Conservation (phyloP, 2,113 vertebrate genomes). For the Hippocampus abdominalis region DNA sequence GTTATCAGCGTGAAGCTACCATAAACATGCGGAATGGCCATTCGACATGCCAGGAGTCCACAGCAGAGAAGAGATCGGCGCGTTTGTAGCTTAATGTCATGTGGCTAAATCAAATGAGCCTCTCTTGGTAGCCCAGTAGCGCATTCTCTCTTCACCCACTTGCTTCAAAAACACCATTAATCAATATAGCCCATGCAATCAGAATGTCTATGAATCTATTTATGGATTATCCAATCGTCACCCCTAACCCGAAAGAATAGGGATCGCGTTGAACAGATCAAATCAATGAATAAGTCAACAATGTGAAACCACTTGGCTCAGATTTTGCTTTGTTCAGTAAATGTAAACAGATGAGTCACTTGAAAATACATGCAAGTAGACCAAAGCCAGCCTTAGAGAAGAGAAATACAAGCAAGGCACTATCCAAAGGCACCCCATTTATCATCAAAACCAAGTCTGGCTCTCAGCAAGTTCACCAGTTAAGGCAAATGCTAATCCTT, state of each 20-base stretch:
- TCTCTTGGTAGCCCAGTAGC: neutral
- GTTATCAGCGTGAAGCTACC: neutral
- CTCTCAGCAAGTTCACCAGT: slow-evolving; percentile 23
- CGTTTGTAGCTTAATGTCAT: neutral
- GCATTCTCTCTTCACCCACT: neutral
- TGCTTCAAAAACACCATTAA: neutral
- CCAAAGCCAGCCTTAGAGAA: neutral
- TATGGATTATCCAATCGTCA: neutral
- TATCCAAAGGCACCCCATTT: neutral
- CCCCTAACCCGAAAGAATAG: neutral
- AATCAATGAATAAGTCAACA: neutral
- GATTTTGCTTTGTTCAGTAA: neutral
- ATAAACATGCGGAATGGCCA: neutral
- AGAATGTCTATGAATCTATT: neutral
- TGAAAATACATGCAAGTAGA: neutral
- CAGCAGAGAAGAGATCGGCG: neutral
- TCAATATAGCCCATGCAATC: neutral
- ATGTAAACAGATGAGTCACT: neutral
- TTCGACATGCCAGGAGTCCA: neutral
- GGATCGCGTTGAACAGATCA: neutral
- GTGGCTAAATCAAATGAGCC: neutral
- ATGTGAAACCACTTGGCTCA: neutral
- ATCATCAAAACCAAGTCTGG: slow-evolving; percentile 4
- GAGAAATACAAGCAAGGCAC: neutral
- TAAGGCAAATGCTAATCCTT: slow-evolving; percentile 30